These are phyloP conservation scores for Ellobium chinense DNA, from an alignment of 2,888 invertebrate species.

Conservation along the genomic window DNA sequence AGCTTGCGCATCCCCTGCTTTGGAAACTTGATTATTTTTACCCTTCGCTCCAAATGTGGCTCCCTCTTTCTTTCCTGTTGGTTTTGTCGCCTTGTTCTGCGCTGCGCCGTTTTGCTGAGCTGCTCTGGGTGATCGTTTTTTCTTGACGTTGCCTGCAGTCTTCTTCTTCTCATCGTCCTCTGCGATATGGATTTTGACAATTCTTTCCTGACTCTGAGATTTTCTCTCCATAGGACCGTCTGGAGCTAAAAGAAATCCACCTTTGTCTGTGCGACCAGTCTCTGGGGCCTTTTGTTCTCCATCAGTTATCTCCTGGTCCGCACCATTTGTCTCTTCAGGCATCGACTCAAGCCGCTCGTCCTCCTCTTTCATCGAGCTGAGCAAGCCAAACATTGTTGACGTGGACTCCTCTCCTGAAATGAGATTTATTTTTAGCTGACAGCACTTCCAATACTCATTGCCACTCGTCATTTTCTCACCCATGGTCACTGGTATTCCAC, in stretches of 20 bases:
- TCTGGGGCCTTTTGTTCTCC: slow-evolving; percentile 1
- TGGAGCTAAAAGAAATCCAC: not conserved
- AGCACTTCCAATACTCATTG: not conserved
- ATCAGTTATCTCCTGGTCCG: not conserved
- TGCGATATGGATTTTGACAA: not conserved
- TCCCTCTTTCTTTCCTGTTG: not conserved
- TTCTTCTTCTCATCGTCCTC: not conserved
- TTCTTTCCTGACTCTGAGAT: not conserved
- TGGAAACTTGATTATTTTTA: not conserved
- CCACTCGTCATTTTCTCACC: not conserved
- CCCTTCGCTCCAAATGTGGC: not conserved
- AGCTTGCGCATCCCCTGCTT: not conserved
- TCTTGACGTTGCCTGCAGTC: not conserved
- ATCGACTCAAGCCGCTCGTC: not conserved
- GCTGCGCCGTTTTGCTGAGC: not conserved
- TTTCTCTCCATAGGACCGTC: not conserved
- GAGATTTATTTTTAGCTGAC: not conserved
- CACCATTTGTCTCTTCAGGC: not conserved
- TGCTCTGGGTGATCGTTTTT: no score
- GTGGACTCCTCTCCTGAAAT: not conserved
- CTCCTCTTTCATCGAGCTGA: slow-evolving; percentile 17
- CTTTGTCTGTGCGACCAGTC: slow-evolving; percentile 2
- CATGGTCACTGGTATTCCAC: no score
- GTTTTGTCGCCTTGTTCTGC: not conserved
- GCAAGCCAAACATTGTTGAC: not conserved